Base-by-base conservation (phyloP, 2,797 vertebrate species). In the Muscicapa comitata region DNA sequence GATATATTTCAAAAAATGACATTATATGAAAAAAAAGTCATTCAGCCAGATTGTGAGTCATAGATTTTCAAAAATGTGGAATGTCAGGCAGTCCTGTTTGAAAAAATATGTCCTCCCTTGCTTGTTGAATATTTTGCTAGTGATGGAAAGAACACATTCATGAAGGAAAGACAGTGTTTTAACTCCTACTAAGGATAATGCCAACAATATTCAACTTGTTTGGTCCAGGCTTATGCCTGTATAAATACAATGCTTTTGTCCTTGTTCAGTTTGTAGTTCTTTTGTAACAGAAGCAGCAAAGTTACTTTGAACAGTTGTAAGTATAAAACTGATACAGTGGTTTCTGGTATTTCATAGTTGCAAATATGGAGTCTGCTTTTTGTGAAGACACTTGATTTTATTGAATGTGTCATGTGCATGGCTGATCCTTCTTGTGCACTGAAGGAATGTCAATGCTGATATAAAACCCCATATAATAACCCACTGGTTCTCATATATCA, bases 91-190 rank as follows among this genome's bases (percentile, higher is more conserved):
- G 62, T 76, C n/a, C 20, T 90, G 1, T 88, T 95, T 93, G 53
- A 70, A 93, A 78, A 94, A 94, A 94, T 77, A 78, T 62, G 47
- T 75, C 79, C 81, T 88, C 71, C 48, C 42, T 84, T 95, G 19
- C 73, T 90, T 93, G 76, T 86, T 94, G 43, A 58, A 54, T 94
- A 57, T 93, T 95, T 97, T 94, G 33, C 70, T 94, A 61, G 86
- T 50, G 53, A 73, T 93, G 82, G 85, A 94, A 96, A 86, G 45
- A 91, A 73, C 1, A 4, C 48, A 77, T 65, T 83, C 40, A 66
- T 66, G 74, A 85, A 76, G 25, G 50, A 93, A 90, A 63, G 82
- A 53, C 4, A 23, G 28, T 14, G 7, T 78, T 94, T 91, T 75
- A 72, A 68, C 65, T 92, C 35, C 31, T 84, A 11, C 77, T 82